Evolutionary conservation across 2,113 vertebrate genomes (phyloP), one percentile per base, ranked within the genome.

Genomic region (Phalacrocorax pelagicus): DNA sequence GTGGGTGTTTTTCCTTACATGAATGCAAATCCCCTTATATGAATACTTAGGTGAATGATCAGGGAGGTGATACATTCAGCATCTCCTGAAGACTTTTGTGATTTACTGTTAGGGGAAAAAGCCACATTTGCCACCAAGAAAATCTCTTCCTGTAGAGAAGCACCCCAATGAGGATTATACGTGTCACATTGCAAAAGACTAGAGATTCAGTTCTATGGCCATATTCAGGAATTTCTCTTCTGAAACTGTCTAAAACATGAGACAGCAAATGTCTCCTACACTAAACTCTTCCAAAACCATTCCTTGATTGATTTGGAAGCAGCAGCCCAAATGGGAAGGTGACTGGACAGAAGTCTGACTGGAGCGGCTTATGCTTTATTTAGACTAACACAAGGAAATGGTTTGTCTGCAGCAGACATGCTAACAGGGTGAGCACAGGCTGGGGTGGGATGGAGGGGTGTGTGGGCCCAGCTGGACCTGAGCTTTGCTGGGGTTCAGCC

Each of bases 371-470:
- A 24, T 22, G 58, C 26, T 84, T 61, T 52, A 32, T 65, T 44
- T 72, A 10, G 32, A 21, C 5, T 7, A 51, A 42, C 0, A 1
- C 36, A 19, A 44, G 22, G 30, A 46, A 66, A 18, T 8, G 23
- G 10, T 66, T 52, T 47, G 55, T 55, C 49, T 47, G 46, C 51
- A 61, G 46, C 46, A 74, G 71, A 22, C 42, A 8, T 0, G 0
- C 51, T 38, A 8, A 12, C n/a, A 21, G 70, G 10, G 19, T 10
- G 27, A 84, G 38, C 20, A 15, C 0, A 2, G 34, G 2, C 2
- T 24, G n/a, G 44, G 32, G 30, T 2, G 12, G 13, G 36, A 34
- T 54, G 52, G 26, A 54, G 20, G 52, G 12, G 11, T 47, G 6
- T 4, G 1, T 47, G 57, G 6, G 3, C 12, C 23, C 57, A 12